Conservation (phyloP, 2,797 vertebrate species). For the Buceros bicornis region DNA sequence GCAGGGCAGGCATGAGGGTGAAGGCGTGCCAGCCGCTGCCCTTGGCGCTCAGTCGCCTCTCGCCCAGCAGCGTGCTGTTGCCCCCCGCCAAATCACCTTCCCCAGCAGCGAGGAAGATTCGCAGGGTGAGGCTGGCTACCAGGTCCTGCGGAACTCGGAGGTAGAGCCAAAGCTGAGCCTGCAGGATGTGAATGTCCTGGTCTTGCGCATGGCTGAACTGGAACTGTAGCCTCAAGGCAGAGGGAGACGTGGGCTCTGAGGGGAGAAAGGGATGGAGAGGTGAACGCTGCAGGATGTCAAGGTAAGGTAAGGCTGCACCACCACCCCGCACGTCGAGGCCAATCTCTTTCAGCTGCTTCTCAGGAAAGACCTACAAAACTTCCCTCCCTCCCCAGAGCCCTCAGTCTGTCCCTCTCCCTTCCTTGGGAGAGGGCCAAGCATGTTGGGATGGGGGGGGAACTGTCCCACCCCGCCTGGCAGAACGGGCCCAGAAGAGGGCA, state of each 20-base stretch:
- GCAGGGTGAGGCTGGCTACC: slow-evolving; percentile 47
- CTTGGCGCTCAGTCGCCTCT: slow-evolving; percentile 82
- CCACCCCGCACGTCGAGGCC: accelerated
- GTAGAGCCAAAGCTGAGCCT: slow-evolving; percentile 79
- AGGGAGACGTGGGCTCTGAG: slow-evolving; percentile 50
- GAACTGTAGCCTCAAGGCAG: slow-evolving; percentile 83
- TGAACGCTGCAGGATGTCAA: neutral
- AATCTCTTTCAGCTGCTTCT: neutral
- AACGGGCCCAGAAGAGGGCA: no score
- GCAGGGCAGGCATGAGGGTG: slow-evolving; percentile 81
- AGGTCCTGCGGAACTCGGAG: slow-evolving; percentile 7
- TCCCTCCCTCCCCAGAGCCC: neutral
- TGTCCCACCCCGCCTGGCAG: neutral
- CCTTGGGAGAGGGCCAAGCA: neutral
- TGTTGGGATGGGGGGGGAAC: accelerated
- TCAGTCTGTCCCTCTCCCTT: neutral
- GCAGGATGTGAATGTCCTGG: slow-evolving; percentile 84
- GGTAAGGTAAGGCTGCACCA: neutral
- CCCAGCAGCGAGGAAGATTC: slow-evolving; percentile 54
- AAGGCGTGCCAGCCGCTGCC: slow-evolving; percentile 87
- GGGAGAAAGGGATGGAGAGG: neutral
- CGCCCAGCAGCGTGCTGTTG: slow-evolving; percentile 82
- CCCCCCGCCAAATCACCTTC: neutral
- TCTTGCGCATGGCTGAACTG: slow-evolving; percentile 85
- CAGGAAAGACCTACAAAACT: neutral